Percentiles rank a stretch among this genome's conserved stretches.
Conservation (phyloP, 2,797 vertebrate genomes). For the Molothrus aeneus region DNA sequence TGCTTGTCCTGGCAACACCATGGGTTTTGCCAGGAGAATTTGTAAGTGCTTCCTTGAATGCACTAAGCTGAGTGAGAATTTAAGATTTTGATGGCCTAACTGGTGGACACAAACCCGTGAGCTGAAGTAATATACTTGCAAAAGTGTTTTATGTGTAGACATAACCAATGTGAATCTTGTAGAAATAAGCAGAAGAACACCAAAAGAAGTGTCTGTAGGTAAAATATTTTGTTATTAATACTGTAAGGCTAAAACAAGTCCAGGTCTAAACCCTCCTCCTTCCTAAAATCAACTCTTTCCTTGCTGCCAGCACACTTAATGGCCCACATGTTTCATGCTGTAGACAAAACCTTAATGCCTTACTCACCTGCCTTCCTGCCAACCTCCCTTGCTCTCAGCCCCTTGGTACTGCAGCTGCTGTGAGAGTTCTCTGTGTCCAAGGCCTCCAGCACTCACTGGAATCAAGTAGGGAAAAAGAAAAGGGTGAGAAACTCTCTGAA, state of each 20-base stretch:
- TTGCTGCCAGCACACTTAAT: background rate
- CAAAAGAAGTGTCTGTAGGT: background rate
- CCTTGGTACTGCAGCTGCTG: rapidly evolving
- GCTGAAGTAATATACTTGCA: background rate
- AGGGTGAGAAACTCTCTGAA: background rate
- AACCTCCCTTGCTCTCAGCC: background rate
- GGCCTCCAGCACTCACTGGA: background rate
- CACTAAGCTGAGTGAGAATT: background rate
- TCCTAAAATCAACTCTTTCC: background rate
- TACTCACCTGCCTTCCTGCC: background rate
- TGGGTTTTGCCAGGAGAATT: background rate
- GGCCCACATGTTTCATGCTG: background rate
- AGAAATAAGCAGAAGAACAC: background rate
- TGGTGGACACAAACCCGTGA: background rate
- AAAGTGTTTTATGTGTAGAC: background rate
- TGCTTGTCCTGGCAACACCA: background rate
- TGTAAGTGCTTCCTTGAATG: background rate
- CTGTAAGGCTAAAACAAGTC: background rate
- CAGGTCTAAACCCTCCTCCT: background rate
- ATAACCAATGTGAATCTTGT: background rate
- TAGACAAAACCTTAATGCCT: background rate
- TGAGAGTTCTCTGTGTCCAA: background rate
- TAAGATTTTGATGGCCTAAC: background rate
- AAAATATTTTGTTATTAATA: background rate
- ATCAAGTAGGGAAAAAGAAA: background rate